Base-by-base conservation (phyloP, 2,888 invertebrate species). In the Cantharis rufa region DNA sequence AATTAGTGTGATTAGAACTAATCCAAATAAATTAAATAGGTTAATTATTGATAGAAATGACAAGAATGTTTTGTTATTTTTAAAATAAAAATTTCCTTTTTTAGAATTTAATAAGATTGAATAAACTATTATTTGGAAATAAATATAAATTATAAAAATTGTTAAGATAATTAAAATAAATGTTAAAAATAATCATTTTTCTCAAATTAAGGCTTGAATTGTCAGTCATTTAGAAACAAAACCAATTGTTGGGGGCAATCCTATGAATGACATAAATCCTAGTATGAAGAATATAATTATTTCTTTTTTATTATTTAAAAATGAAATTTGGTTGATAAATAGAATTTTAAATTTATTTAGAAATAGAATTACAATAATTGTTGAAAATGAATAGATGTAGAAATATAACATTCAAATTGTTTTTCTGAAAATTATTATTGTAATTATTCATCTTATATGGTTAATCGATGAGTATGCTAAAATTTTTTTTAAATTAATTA, bases 391-490 rank as follows among this genome's bases (percentile, higher is more conserved):
- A 1, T 66, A 66, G 1, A 66, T 16, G 7, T n/a, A n/a, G 7
- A 83, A 81, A 72, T 80, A 84, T 68, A 76, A 71, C 15, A 82
- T 70, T 83, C 84, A 84, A 74, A 82, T 75, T 32, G 77, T 78
- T 80, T 81, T 70, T 62, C 71, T 73, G 27, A 80, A 69, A 62
- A 84, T 63, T 78, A 84, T 82, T 72, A 81, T 62, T 27, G 79
- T 63, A 48, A 85, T 64, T 84, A 86, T 86, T 84, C 92, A 92
- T 0, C 91, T 89, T 87, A 92, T 85, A 85, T 92, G 92, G 86
- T 91, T 92, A 88, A 92, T 91, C 0, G 92, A 92, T 0, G 92
- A 92, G 85, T 89, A 92, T 63, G 90, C 87, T 89, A 92, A 85
- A 86, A 92, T 86, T 90, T 91, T 90, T 81, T 91, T 91, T 76